A percentile compares a stretch with the other conserved stretches of the same genome.
These are phyloP conservation scores for Orius insidiosus DNA, from an alignment of 1,140 invertebrate species.

Conservation along the genomic window DNA sequence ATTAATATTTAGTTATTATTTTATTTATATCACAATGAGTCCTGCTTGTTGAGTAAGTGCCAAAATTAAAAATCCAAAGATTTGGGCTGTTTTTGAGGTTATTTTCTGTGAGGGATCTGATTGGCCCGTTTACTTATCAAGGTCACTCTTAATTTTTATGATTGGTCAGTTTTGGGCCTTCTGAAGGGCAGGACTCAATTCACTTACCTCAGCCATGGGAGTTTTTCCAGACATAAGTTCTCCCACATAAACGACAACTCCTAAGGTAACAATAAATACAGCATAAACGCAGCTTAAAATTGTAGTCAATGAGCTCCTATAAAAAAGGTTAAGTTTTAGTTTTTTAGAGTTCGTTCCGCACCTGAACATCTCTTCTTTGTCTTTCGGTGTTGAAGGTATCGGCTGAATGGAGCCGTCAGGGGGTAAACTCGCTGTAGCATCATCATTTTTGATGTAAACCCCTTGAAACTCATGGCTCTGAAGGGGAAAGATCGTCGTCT, in stretches of 20 bases:
- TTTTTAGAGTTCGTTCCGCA: constrained; percentile 12
- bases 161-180: no score
- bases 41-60: no score
- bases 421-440: constrained; percentile 1
- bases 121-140: no score
- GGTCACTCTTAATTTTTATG: no score
- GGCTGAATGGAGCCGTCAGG: constrained; percentile 3
- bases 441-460: constrained; percentile 5
- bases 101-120: no score
- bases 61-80: no score
- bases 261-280: constrained; percentile 43
- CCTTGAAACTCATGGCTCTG: neutral
- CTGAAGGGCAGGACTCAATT: no score
- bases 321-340: neutral
- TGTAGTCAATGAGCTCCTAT: constrained; percentile 35
- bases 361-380: constrained; percentile 25
- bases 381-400: constrained; percentile 20
- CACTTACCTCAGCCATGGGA: constrained; percentile 36
- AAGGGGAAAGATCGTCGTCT: neutral
- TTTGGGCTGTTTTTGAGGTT: no score
- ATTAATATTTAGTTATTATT: neutral
- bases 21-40: no score
- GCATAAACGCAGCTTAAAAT: constrained; percentile 44
- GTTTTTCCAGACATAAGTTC: constrained; percentile 33
- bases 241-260: constrained; percentile 39